These are phyloP conservation scores for Leucophora obtusa DNA, from an alignment of 2,888 invertebrate species.

Conservation along the genomic window DNA sequence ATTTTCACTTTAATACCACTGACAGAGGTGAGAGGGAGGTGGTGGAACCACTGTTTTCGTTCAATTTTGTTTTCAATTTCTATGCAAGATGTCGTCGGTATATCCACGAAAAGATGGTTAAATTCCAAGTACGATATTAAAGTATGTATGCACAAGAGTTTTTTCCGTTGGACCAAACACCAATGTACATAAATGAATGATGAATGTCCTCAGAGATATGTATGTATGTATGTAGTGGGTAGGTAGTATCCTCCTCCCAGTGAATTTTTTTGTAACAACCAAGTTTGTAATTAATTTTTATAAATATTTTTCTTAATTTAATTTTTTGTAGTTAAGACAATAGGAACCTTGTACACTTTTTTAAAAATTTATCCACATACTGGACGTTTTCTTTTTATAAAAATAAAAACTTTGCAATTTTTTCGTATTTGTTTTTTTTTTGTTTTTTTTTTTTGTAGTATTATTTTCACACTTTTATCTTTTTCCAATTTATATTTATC, in stretches of 20 bases:
- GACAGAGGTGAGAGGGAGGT: not conserved
- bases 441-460: slow-evolving; percentile 30
- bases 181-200: not conserved
- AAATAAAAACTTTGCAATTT: slow-evolving; percentile 44
- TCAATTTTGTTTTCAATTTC: slow-evolving; percentile 37
- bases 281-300: not conserved
- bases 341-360: slow-evolving; percentile 66
- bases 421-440: slow-evolving; percentile 3
- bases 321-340: slow-evolving; percentile 55
- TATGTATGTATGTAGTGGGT: too few species aligned
- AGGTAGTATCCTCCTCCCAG: not conserved
- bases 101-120: slow-evolving; percentile 26
- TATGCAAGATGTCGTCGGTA: slow-evolving; percentile 14
- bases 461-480: slow-evolving; percentile 10
- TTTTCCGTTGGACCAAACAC: slow-evolving; percentile 1
- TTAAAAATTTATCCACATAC: slow-evolving; percentile 42
- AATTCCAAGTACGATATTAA: slow-evolving; percentile 15
- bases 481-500: slow-evolving; percentile 11
- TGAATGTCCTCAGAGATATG: slow-evolving; percentile 4
- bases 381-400: slow-evolving; percentile 1
- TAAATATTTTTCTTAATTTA: too few species aligned
- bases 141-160: not conserved
- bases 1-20: slow-evolving; percentile 46
- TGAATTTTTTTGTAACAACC: slow-evolving; percentile 1
- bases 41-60: slow-evolving; percentile 28